Conservation (phyloP, 2,797 vertebrate species). For the Platyrinchus mystaceus region DNA sequence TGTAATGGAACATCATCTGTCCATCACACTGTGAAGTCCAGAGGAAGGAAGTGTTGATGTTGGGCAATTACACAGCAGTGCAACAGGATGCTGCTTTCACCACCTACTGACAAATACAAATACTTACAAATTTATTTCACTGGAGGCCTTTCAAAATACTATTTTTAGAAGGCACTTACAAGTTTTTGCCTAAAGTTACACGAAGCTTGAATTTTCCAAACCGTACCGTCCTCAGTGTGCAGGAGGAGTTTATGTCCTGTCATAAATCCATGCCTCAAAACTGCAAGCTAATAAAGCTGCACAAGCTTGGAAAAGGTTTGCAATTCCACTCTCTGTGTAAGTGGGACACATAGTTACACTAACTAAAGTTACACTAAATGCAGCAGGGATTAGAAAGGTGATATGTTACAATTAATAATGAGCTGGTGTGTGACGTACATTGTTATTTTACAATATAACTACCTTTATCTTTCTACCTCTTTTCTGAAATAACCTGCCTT, state of each 20-base stretch:
- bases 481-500: not conserved
- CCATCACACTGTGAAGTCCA: not conserved
- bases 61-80: not conserved
- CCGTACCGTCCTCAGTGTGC: not conserved
- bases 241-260: not conserved
- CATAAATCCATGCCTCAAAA: not conserved
- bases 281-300: not conserved
- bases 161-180: not conserved
- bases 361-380: not conserved
- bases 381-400: not conserved
- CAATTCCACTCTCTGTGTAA: not conserved
- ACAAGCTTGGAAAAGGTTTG: not conserved
- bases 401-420: not conserved
- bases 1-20: not conserved
- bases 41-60: not conserved
- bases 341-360: not conserved
- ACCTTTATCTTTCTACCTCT: not conserved
- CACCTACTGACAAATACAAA: conserved; percentile 2
- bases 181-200: not conserved
- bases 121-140: not conserved
- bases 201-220: not conserved
- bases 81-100: not conserved
- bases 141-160: not conserved
- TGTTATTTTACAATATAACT: not conserved
- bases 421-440: not conserved